These are phyloP conservation scores for Melanerpes aurifrons DNA, from an alignment of 2,113 vertebrate genomes.

Conservation along the genomic window DNA sequence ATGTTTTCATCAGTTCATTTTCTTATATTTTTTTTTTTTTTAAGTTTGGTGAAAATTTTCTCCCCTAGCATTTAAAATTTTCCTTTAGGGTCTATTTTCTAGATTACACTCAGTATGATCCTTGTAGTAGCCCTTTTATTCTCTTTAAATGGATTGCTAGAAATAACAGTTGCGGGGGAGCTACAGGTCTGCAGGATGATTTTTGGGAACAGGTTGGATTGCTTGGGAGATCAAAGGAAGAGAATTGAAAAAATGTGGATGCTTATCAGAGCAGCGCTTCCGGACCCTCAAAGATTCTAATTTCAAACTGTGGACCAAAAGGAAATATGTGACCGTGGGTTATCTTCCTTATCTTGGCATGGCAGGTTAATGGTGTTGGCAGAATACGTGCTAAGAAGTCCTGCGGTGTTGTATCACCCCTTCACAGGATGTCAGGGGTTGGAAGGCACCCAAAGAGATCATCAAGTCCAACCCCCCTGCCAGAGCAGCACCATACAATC, in stretches of 20 bases:
- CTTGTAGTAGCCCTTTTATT: not conserved
- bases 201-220: constrained; percentile 37
- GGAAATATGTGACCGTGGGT: constrained; percentile 13
- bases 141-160: not conserved
- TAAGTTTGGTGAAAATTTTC: accelerated
- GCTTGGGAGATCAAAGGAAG: constrained; percentile 61
- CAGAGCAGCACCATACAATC: too few relatives aligned
- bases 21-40: not conserved
- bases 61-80: not conserved
- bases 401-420: accelerated
- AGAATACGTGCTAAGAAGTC: not conserved
- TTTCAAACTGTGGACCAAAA: constrained; percentile 26
- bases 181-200: not conserved
- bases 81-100: not conserved
- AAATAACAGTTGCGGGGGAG: constrained; percentile 43
- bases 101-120: not conserved
- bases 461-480: too few relatives aligned
- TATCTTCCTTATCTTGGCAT: constrained; percentile 45
- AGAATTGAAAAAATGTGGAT: constrained; percentile 36
- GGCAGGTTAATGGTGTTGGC: constrained; percentile 18
- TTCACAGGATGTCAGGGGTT: too few relatives aligned
- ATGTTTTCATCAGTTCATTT: not conserved
- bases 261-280: constrained; percentile 32
- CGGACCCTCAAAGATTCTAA: not conserved
- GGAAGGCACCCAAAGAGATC: too few relatives aligned